A percentile compares a stretch with the other conserved stretches of the same genome.
Conservation (phyloP, 2,113 vertebrate species). For the Gallinago jamesoni region DNA sequence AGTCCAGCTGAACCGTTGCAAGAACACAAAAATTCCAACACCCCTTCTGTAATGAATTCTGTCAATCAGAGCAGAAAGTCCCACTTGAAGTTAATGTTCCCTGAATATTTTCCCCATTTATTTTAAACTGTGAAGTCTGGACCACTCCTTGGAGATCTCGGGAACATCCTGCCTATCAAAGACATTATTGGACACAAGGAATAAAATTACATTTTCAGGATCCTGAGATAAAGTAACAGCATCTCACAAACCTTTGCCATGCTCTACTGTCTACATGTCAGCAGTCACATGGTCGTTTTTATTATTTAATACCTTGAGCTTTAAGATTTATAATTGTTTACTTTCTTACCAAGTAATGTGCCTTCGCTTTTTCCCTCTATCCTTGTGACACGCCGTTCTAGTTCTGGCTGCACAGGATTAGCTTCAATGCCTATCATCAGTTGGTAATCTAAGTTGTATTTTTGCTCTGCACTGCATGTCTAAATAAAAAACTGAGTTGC, state of each 20-base stretch:
- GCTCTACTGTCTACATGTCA: not conserved
- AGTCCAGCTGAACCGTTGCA: slow-evolving; percentile 22
- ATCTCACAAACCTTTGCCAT: not conserved
- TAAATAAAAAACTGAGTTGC: slow-evolving; percentile 14
- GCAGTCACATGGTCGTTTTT: not conserved
- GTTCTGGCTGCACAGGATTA: not conserved
- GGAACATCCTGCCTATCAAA: slow-evolving; percentile 15
- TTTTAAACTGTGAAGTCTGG: slow-evolving; percentile 26
- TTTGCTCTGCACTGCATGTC: not conserved
- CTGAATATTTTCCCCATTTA: slow-evolving; percentile 47
- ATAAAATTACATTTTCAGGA: not conserved
- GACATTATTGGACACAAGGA: not conserved
- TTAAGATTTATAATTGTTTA: not conserved
- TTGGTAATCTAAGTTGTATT: not conserved
- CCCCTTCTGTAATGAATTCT: slow-evolving; percentile 52
- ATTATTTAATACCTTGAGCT: not conserved
- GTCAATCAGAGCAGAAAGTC: slow-evolving; percentile 55
- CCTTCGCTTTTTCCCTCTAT: not conserved
- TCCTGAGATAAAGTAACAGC: not conserved
- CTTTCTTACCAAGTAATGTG: not conserved
- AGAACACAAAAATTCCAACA: not conserved
- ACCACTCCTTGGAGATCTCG: slow-evolving; percentile 14
- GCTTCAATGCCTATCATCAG: not conserved
- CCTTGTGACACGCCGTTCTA: not conserved
- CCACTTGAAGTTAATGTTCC: slow-evolving; percentile 35